A percentile compares a stretch with the other conserved stretches of the same genome.
phyloP scores from a whole-genome alignment of 2,113 vertebrate species.

The Aleadryas rufinucha region DNA sequence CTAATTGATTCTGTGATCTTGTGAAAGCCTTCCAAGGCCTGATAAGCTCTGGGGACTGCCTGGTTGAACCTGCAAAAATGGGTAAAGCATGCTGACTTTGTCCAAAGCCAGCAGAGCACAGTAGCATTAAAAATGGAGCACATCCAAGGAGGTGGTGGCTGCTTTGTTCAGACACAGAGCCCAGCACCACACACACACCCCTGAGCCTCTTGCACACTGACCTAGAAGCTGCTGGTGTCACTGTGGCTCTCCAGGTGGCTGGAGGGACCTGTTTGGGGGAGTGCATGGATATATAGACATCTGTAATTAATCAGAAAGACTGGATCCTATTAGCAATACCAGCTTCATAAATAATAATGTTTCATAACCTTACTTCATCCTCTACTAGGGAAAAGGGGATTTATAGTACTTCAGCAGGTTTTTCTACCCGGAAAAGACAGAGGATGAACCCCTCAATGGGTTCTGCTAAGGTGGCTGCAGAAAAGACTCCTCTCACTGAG shows the following conservation, averaged over 20 bases:
- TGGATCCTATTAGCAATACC: not conserved
- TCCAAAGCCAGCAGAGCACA: not conserved
- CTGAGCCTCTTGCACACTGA: not conserved
- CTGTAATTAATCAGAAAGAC: not conserved
- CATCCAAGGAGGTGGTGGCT: not conserved
- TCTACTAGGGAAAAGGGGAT: not conserved
- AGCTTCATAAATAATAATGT: not conserved
- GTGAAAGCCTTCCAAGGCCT: not conserved
- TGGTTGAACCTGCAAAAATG: not conserved
- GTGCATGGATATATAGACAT: no score
- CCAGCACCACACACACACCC: fast-evolving
- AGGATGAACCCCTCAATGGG: not conserved
- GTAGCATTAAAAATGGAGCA: fast-evolving
- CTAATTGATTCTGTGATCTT: not conserved
- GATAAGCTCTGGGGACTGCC: not conserved
- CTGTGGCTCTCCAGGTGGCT: not conserved
- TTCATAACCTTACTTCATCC: not conserved
- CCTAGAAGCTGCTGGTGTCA: not conserved
- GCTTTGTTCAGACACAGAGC: not conserved
- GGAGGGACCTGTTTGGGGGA: not conserved
- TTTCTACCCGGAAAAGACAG: not conserved
- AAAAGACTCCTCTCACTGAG: not conserved
- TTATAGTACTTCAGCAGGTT: not conserved
- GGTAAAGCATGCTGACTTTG: not conserved
- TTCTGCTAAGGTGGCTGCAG: not conserved